These are phyloP conservation scores for Malacoraja senta DNA, from an alignment of 2,797 vertebrate species.

Conservation along the genomic window DNA sequence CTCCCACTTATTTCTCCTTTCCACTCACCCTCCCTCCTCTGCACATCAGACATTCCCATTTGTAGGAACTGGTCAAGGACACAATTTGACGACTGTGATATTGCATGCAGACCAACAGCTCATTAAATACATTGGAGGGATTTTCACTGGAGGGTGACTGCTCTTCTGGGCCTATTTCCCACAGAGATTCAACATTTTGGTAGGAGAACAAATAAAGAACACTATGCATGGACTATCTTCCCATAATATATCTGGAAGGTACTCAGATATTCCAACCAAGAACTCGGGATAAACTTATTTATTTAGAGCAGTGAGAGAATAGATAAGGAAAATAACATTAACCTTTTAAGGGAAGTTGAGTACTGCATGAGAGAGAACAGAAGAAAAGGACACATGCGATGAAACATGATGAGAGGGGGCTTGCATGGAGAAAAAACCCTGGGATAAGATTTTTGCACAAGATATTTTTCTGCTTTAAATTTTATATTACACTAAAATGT, in stretches of 20 bases:
- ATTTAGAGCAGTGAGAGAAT: neutral
- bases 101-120: neutral
- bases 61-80: neutral
- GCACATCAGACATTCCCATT: neutral
- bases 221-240: neutral
- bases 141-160: neutral
- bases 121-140: neutral
- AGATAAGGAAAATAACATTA: neutral
- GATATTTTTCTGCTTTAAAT: neutral
- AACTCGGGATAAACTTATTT: neutral
- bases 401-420: neutral
- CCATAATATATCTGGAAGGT: neutral
- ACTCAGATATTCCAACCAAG: neutral
- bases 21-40: neutral
- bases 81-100: neutral
- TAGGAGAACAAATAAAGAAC: neutral
- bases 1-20: no score
- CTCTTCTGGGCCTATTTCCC: neutral
- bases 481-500: neutral
- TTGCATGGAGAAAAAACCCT: neutral
- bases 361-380: neutral
- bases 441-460: neutral
- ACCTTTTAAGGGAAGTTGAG: neutral
- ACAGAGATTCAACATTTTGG: neutral
- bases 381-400: neutral